phyloP scores from a whole-genome alignment of 1,140 invertebrate genomes.

The Vanessa tameamea region DNA sequence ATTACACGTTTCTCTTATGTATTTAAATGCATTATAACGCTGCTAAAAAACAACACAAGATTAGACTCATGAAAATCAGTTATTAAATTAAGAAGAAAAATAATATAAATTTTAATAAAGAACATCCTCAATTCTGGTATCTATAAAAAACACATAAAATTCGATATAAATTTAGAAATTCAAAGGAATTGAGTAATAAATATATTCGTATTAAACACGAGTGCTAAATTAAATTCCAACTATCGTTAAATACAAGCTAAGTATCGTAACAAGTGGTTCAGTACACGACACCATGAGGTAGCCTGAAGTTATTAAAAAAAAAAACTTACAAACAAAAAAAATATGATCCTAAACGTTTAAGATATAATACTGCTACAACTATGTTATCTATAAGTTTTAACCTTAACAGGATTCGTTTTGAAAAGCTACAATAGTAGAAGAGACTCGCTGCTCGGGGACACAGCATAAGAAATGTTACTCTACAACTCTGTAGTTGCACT shows the following conservation, averaged over 20 bases:
- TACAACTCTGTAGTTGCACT: no score
- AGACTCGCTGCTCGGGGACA: no score
- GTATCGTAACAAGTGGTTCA: slow-evolving; percentile 31
- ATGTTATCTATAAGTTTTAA: slow-evolving; percentile 39
- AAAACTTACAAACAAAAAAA: slow-evolving; percentile 37
- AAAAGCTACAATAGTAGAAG: not conserved
- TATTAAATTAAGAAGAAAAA: not conserved
- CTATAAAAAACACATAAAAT: not conserved
- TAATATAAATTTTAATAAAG: not conserved
- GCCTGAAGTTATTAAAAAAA: slow-evolving; percentile 58
- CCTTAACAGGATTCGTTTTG: slow-evolving; percentile 8
- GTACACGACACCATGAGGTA: slow-evolving; percentile 71
- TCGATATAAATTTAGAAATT: not conserved
- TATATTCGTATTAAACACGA: not conserved
- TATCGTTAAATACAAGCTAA: not conserved
- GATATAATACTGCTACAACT: slow-evolving; percentile 74
- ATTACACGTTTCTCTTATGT: no score
- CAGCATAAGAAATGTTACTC: no score
- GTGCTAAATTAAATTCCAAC: not conserved
- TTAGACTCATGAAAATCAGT: no score
- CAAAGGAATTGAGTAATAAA: no score
- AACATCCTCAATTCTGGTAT: not conserved
- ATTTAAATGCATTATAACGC: no score
- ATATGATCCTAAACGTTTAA: slow-evolving; percentile 40
- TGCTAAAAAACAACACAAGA: no score